Evolutionary conservation across 2,888 invertebrate species (phyloP), one percentile per base, ranked within the genome.

Genomic region (Noctua janthe): DNA sequence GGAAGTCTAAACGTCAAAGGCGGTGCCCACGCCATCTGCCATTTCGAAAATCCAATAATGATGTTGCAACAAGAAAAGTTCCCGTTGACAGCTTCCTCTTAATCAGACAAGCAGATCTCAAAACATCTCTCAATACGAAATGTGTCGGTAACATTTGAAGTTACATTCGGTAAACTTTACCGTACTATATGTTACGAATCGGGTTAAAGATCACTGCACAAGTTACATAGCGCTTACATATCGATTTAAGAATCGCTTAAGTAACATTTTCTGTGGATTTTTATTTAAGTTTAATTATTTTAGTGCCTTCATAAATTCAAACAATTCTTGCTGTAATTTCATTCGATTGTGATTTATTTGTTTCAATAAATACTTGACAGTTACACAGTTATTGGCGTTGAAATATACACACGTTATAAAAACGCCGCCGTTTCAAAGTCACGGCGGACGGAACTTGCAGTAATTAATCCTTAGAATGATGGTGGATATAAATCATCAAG

Each of bases 131-230:
- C 75, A 80, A 80, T 80, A 71, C 66, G n/a, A 78, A 77, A 75
- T 74, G 67, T 69, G 87, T 85, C 59, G 79, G 71, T 64, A 80
- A 87, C 75, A 84, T 83, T 84, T 84, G 80, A 87, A 71, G 67
- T 84, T 13, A 84, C 77, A 76, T 74, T 87, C 72, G 70, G 73
- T 78, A 76, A 84, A 87, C 75, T 86, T 86, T 84, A 76, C 35
- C 49, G 54, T 77, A 75, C 74, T 77, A 49, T 71, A 71, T 74
- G 77, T 86, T 78, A 78, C 80, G 77, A 74, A 74, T 76, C 49
- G 29, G 84, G 85, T 78, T 69, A 86, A 84, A 86, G 87, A 71
- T 86, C 85, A 80, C 71, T 49, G 75, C 75, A 80, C 70, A 87
- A 71, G 39, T 75, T 75, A 74, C 62, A 75, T 62, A 8, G 62